Conservation (phyloP, 2,797 vertebrate species). For the Hydrolagus colliei region DNA sequence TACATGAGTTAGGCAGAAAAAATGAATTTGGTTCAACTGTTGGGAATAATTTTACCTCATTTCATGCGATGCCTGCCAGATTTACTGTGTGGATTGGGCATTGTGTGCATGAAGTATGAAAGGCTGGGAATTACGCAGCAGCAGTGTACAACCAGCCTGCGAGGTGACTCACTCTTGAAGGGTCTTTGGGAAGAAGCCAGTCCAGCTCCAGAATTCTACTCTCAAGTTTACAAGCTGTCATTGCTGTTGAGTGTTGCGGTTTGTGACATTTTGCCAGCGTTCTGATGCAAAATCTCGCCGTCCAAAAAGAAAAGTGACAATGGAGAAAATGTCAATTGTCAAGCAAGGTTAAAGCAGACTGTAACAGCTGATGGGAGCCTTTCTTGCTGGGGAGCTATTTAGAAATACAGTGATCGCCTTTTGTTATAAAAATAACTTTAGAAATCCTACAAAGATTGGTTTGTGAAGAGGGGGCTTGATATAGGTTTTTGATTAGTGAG, state of each 20-base stretch:
- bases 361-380: background rate
- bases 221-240: conserved; percentile 42
- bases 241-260: conserved; percentile 36
- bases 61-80: conserved; percentile 28
- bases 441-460: background rate
- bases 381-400: conserved; percentile 20
- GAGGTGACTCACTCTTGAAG: conserved; percentile 39
- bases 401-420: background rate
- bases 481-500: background rate
- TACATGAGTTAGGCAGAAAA: conserved; percentile 40
- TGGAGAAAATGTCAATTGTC: conserved; percentile 25
- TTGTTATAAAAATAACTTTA: background rate
- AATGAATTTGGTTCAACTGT: conserved; percentile 33
- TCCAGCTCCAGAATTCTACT: conserved; percentile 36
- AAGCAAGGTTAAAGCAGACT: conserved; percentile 23
- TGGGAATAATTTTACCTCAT: conserved; percentile 40
- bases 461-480: background rate
- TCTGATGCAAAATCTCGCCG: conserved; percentile 11
- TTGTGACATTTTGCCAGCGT: conserved; percentile 33
- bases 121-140: conserved; percentile 37
- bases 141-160: conserved; percentile 41
- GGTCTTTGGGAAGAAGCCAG: conserved; percentile 32
- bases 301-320: conserved; percentile 22
- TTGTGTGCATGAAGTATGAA: conserved; percentile 37
- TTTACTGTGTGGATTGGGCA: conserved; percentile 33